These are phyloP conservation scores for Aphrophora alni DNA, from an alignment of 2,888 invertebrate species.

Conservation along the genomic window DNA sequence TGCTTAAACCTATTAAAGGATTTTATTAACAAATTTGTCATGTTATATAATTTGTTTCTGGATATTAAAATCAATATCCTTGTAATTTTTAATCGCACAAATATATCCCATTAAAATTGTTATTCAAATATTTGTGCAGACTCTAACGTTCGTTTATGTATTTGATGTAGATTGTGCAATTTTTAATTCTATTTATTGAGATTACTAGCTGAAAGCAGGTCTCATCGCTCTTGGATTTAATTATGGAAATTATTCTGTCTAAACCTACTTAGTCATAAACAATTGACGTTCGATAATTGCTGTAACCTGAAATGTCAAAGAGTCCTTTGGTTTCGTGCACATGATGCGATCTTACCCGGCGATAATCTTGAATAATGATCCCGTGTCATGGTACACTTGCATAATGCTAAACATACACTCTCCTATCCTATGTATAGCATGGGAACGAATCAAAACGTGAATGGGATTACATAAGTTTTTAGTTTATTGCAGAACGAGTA, in stretches of 20 bases:
- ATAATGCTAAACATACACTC: neutral
- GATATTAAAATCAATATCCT: too few species aligned
- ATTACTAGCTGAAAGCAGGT: neutral
- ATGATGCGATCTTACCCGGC: neutral
- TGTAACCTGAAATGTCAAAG: neutral
- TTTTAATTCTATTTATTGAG: too few species aligned
- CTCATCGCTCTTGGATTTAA: neutral
- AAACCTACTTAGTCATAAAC: conserved; percentile 4
- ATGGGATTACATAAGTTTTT: neutral
- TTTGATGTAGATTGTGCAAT: too few species aligned
- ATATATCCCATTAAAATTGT: too few species aligned
- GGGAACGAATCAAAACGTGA: conserved; percentile 6
- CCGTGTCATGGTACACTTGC: neutral
- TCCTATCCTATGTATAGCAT: neutral
- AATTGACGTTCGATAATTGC: neutral
- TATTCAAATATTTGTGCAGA: too few species aligned
- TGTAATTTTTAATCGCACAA: too few species aligned
- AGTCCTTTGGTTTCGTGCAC: neutral
- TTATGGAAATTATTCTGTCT: conserved; percentile 6
- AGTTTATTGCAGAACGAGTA: neutral
- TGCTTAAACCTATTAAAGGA: too few species aligned
- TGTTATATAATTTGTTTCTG: too few species aligned
- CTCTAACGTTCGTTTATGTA: too few species aligned
- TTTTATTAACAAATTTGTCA: too few species aligned
- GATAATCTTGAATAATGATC: conserved; percentile 2